Evolutionary conservation across 2,888 invertebrate genomes (phyloP), one percentile per base, ranked within the genome.

Genomic region (Agrilus cyanescens): DNA sequence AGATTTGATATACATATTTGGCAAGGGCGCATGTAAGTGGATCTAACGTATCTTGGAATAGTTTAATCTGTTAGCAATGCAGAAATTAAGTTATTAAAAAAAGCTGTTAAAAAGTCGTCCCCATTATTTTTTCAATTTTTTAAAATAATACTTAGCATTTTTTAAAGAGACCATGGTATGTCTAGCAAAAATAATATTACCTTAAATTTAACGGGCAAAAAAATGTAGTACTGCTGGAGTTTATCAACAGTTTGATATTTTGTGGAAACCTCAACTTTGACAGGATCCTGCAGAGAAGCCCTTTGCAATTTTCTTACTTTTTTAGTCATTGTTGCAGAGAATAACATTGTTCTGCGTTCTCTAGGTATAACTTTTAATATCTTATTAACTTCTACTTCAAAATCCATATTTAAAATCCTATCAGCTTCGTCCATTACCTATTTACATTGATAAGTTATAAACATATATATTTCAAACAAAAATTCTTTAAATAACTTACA

Each of bases 291-390:
- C 5, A 98, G 68, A 0, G 93, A 96, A 1, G 97, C 98, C 32
- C 97, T 73, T 65, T 99, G 96, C 20, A 98, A 69, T 63, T 98
- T 98, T 55, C 89, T 87, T 0, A 97, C 85, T 66, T 93, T 93
- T 61, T 90, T 94, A 0, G 98, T 99, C 98, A 99, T 98, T 1
- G 98, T 99, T 0, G 98, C 98, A 0, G 97, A 98, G 70, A 96
- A 99, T 12, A 99, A 71, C 58, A 85, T 89, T 0, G 98, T 98
- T 46, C 80, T 74, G 4, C 98, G 75, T 56, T 97, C 94, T 20
- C 85, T 76, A 0, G 98, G 97, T 42, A 98, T 83, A 1, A 82
- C 86, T 58, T 84, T 83, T 2, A 98, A 68, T 43, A 98, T 96
- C 69, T 96, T 96, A 65, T 96, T 93, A 0, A 96, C 83, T 70